Evolutionary conservation across 2,113 vertebrate genomes (phyloP).

Genomic region (Solea senegalensis): DNA sequence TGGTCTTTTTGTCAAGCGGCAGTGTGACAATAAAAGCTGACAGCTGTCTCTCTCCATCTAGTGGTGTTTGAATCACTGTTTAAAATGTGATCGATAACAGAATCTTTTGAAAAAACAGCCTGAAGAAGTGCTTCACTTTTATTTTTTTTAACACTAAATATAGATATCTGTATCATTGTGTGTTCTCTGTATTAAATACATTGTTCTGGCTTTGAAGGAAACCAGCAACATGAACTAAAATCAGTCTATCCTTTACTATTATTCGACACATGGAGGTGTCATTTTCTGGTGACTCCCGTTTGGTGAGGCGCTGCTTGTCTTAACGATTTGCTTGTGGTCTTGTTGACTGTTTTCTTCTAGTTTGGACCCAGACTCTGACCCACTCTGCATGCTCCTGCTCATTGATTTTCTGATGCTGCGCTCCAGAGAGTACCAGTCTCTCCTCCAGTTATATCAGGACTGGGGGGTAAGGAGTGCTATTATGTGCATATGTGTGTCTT

Average conservation of each 20-base stretch:
- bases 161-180: not conserved
- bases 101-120: not conserved
- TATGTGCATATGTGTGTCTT: not conserved
- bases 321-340: conserved; percentile 19
- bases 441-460: conserved; percentile 90
- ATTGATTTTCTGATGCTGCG: conserved; percentile 91
- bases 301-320: not conserved
- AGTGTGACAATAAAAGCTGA: conserved; percentile 37
- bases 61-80: conserved; percentile 26
- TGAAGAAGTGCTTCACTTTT: not conserved
- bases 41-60: conserved; percentile 1
- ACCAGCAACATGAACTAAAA: not conserved
- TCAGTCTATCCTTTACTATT: no score
- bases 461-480: conserved; percentile 88
- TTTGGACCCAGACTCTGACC: conserved; percentile 93
- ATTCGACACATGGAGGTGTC: not conserved
- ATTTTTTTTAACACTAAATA: not conserved
- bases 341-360: conserved; percentile 68
- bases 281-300: not conserved
- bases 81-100: conserved; percentile 2
- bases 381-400: conserved; percentile 91
- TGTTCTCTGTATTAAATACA: not conserved
- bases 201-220: conserved; percentile 11
- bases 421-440: conserved; percentile 86
- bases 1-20: conserved; percentile 29